Evolutionary conservation across 2,113 vertebrate species (phyloP).

Genomic region (Malurus elegans): DNA sequence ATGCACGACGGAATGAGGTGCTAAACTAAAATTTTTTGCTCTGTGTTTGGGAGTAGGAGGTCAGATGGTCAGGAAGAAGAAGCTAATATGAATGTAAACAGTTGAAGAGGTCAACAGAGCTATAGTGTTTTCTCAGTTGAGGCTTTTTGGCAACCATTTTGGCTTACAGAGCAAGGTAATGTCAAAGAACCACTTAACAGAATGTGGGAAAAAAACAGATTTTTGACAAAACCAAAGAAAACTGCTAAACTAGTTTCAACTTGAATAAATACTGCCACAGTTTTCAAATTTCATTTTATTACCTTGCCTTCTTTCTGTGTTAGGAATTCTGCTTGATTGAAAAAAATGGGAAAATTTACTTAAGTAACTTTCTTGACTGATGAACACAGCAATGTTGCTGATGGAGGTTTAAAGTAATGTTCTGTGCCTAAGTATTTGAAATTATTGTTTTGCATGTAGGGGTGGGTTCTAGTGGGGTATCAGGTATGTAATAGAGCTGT

Average conservation of each 20-base stretch:
- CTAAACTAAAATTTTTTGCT: background rate
- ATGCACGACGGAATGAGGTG: background rate
- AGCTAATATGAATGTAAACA: background rate
- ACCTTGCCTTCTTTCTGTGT: background rate
- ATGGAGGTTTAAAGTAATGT: background rate
- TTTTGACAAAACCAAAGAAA: conserved; percentile 14
- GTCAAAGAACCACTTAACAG: conserved; percentile 3
- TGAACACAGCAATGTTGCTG: background rate
- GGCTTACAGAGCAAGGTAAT: background rate
- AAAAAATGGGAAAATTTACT: background rate
- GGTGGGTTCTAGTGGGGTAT: background rate
- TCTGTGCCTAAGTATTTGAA: background rate
- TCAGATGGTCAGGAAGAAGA: background rate
- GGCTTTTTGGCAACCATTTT: conserved; percentile 6
- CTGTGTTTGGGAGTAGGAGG: background rate
- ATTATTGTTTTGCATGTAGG: background rate
- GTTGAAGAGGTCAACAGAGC: background rate
- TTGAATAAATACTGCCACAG: background rate
- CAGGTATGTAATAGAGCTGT: background rate
- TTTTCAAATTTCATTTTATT: background rate
- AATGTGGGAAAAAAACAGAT: background rate
- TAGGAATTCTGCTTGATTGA: background rate
- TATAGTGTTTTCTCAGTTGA: background rate
- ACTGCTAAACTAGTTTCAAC: background rate
- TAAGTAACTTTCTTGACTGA: background rate